Conservation (phyloP, 2,888 invertebrate species). For the Abrostola tripartita region DNA sequence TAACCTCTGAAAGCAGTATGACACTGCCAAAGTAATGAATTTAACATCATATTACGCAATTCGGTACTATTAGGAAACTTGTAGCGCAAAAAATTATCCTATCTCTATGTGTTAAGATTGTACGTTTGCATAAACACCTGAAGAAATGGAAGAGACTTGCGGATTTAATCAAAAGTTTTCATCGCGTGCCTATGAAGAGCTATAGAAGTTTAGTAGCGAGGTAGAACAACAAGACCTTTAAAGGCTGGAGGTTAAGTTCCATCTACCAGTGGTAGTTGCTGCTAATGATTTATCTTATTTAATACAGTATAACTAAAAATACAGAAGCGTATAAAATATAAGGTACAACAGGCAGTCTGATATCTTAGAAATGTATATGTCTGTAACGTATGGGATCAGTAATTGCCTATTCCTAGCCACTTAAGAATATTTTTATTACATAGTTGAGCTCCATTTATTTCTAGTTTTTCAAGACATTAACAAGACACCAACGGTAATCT, state of each 20-base stretch:
- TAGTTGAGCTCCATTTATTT: constrained; percentile 28
- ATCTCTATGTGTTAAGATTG: constrained; percentile 28
- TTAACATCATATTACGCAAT: constrained; percentile 25
- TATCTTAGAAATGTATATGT: too few species aligned
- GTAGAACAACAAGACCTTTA: too few species aligned
- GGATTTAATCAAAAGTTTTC: constrained; percentile 35
- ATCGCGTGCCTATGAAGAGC: too few species aligned
- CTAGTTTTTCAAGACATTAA: constrained; percentile 30
- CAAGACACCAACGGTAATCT: constrained; percentile 33
- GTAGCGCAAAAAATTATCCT: constrained; percentile 13
- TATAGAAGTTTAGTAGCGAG: too few species aligned
- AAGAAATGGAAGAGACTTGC: constrained; percentile 15
- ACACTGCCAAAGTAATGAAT: constrained; percentile 35
- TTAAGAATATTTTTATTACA: constrained; percentile 3
- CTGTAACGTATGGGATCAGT: background rate
- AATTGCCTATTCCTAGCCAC: background rate
- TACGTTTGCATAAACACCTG: constrained; percentile 13
- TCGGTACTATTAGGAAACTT: constrained; percentile 27
- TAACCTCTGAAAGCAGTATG: constrained; percentile 32
- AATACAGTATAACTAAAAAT: too few species aligned
- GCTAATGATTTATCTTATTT: too few species aligned
- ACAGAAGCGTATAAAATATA: too few species aligned
- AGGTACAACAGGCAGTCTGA: too few species aligned
- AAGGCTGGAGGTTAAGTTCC: too few species aligned
- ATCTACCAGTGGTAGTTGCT: too few species aligned